phyloP scores from a whole-genome alignment of 2,888 invertebrate genomes.

The Sarcophaga caerulescens region DNA sequence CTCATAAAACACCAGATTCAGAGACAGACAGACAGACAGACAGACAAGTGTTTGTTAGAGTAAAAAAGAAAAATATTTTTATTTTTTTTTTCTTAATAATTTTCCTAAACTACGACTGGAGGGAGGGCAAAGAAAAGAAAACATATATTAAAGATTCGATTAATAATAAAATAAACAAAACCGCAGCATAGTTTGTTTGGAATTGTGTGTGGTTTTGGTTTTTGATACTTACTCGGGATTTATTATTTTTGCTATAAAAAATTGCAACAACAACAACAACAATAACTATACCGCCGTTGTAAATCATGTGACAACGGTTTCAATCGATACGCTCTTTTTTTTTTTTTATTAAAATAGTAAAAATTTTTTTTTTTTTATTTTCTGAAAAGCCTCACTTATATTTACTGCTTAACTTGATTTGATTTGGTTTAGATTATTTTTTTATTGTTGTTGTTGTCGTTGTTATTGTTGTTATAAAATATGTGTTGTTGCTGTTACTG shows the following conservation, averaged over 20 bases:
- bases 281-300: background rate
- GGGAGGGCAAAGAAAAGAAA: background rate
- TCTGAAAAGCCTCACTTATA: background rate
- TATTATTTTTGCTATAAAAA: constrained; percentile 7
- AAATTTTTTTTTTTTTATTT: constrained; percentile 3
- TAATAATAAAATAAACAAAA: constrained; percentile 45
- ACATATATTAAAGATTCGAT: background rate
- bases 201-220: constrained; percentile 68
- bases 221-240: constrained; percentile 47
- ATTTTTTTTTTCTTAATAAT: background rate
- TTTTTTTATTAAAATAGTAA: constrained; percentile 16
- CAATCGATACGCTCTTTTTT: background rate
- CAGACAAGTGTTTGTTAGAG: constrained; percentile 58
- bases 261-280: background rate
- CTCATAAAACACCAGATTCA: background rate
- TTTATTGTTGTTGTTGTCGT: constrained; percentile 21
- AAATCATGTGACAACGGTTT: constrained; percentile 39
- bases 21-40: constrained; percentile 27
- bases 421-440: background rate
- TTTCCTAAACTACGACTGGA: background rate
- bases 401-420: constrained; percentile 50
- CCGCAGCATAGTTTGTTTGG: constrained; percentile 67
- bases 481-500: constrained; percentile 33
- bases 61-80: background rate
- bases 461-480: constrained; percentile 29